Percentiles rank a stretch among this genome's conserved stretches.
Evolutionary conservation across 2,113 vertebrate species (phyloP).

Genomic region (Hirundichthys speculiger): DNA sequence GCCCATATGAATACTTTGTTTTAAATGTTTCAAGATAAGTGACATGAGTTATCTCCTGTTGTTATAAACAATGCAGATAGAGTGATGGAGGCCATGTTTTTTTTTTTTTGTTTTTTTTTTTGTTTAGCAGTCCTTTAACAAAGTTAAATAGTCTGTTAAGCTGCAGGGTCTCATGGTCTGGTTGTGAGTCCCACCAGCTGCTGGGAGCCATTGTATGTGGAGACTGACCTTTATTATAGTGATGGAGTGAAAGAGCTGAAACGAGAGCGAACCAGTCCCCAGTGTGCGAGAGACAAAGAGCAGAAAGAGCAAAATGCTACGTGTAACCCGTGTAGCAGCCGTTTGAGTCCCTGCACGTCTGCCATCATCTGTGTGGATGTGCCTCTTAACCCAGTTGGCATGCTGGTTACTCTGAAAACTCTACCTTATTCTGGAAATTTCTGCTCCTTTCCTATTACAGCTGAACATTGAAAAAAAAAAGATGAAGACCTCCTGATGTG

Average conservation of each 20-base stretch:
- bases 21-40: background rate
- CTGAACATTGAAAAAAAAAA: slow-evolving; percentile 2
- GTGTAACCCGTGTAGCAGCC: too few relatives aligned
- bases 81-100: too few relatives aligned
- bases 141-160: slow-evolving; percentile 38
- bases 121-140: slow-evolving; percentile 20
- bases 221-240: slow-evolving; percentile 56
- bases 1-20: background rate
- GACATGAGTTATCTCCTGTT: background rate
- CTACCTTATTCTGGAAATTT: too few relatives aligned
- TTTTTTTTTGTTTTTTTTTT: slow-evolving; percentile 26
- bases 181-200: slow-evolving; percentile 68
- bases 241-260: slow-evolving; percentile 42
- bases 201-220: slow-evolving; percentile 56
- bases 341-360: too few relatives aligned
- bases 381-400: too few relatives aligned
- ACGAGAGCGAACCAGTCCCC: slow-evolving; percentile 37
- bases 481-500: slow-evolving; percentile 6
- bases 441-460: background rate
- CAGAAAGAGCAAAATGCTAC: too few relatives aligned
- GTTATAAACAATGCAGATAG: slow-evolving; percentile 37
- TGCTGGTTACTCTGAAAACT: too few relatives aligned
- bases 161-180: slow-evolving; percentile 45
- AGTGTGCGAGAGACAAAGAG: background rate
- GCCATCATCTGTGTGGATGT: too few relatives aligned